These are phyloP conservation scores for Dasypus novemcinctus DNA, from an alignment of 2,113 vertebrate species.

Conservation along the genomic window DNA sequence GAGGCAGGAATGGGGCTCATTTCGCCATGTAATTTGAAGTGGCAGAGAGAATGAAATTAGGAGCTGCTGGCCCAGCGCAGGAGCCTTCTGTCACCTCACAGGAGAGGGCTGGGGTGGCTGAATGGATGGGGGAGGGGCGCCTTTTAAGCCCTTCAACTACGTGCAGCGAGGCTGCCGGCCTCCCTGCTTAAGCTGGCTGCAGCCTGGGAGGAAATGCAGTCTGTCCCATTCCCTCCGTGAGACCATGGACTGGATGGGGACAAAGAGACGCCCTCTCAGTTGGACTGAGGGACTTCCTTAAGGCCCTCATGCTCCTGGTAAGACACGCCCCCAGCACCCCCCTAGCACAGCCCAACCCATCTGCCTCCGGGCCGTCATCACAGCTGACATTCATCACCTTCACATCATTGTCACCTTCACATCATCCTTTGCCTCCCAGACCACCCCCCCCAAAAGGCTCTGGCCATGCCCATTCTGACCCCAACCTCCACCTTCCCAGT, in stretches of 20 bases:
- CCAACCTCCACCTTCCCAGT: too few species aligned
- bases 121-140: rapidly evolving
- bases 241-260: neutral
- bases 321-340: neutral
- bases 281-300: neutral
- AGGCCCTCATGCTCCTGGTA: neutral
- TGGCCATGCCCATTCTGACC: too few species aligned
- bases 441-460: neutral
- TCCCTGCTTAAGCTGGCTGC: neutral
- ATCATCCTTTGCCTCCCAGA: neutral
- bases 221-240: neutral
- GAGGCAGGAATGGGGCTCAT: neutral
- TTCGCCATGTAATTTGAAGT: neutral
- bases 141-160: neutral
- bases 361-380: neutral
- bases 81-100: neutral
- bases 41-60: neutral
- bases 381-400: rapidly evolving
- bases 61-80: rapidly evolving
- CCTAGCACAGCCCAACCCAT: too few species aligned
- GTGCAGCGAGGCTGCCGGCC: neutral
- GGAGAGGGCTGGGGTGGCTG: rapidly evolving
- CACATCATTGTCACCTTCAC: neutral
- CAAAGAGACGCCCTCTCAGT: neutral
- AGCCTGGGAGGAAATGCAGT: neutral